Percentiles rank a stretch among this genome's conserved stretches.
phyloP scores from a whole-genome alignment of 2,888 invertebrate species.

The Steinernema hermaphroditum region DNA sequence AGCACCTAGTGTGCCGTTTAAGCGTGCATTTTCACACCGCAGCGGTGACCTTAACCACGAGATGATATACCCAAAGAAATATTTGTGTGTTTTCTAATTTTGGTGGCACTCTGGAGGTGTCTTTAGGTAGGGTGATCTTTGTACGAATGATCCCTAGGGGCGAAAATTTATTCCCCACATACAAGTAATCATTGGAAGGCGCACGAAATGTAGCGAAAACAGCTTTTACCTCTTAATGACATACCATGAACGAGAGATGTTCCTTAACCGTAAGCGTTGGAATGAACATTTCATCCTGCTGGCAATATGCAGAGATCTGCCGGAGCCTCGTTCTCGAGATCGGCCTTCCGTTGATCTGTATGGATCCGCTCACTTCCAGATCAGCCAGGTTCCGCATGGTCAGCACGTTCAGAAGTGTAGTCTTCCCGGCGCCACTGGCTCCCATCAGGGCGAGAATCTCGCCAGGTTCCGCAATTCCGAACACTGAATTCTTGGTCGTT shows the following conservation, averaged over 20 bases:
- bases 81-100: no score
- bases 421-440: conserved; percentile 83
- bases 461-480: not conserved
- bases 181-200: no score
- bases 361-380: conserved; percentile 57
- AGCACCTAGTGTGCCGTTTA: no score
- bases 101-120: no score
- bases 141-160: no score
- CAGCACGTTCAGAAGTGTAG: conserved; percentile 84
- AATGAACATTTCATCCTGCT: conserved; percentile 87
- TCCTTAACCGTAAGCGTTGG: conserved; percentile 83
- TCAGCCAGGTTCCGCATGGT: conserved; percentile 66
- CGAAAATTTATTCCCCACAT: no score
- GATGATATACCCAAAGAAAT: no score
- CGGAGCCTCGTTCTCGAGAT: not conserved
- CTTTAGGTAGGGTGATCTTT: no score
- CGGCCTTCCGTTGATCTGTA: conserved; percentile 28
- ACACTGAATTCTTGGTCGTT: not conserved
- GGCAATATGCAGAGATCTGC: conserved; percentile 81
- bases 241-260: conserved; percentile 82
- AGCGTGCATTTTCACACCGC: no score
- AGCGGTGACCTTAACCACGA: no score
- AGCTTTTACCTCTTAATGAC: no score
- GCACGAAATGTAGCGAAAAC: no score
- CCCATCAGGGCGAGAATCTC: conserved; percentile 11